phyloP scores from a whole-genome alignment of 2,113 vertebrate genomes.

The Xenus cinereus region DNA sequence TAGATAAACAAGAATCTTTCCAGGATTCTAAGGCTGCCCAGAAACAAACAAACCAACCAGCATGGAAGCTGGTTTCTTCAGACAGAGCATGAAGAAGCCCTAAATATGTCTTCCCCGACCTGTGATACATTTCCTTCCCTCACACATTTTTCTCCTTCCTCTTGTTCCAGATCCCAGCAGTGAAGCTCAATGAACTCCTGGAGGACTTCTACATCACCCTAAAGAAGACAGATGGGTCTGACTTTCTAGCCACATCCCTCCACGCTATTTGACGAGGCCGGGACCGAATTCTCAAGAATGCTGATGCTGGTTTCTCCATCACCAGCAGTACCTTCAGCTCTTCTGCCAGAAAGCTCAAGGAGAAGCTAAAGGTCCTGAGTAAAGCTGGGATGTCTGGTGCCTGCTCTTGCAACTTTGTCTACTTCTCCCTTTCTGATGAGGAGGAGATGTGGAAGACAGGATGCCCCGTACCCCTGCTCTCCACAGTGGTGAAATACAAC shows the following conservation, averaged over 20 bases:
- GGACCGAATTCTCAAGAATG: conserved; percentile 63
- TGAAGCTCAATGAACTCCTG: conserved; percentile 60
- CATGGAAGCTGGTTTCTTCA: background rate
- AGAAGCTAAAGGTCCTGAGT: conserved; percentile 64
- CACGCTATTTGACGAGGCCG: conserved; percentile 30
- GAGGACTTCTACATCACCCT: conserved; percentile 60
- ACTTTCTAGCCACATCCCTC: conserved; percentile 63
- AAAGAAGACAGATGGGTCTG: conserved; percentile 65
- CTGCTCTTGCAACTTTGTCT: conserved; percentile 29
- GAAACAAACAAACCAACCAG: no score
- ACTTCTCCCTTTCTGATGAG: conserved; percentile 55
- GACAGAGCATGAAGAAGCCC: background rate
- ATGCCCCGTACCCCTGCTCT: conserved; percentile 37
- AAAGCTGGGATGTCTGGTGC: conserved; percentile 60
- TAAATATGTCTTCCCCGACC: rapidly evolving
- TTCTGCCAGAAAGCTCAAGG: conserved; percentile 69
- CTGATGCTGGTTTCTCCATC: conserved; percentile 58
- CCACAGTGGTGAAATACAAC: conserved; percentile 63
- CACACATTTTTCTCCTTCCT: background rate
- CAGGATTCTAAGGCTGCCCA: background rate
- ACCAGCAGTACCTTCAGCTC: conserved; percentile 69
- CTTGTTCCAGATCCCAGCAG: conserved; percentile 67
- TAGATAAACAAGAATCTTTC: background rate
- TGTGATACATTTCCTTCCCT: background rate
- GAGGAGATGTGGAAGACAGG: conserved; percentile 62